A percentile compares a stretch with the other conserved stretches of the same genome.
Evolutionary conservation across 92 coral and sea anemone genomes (phyloP).

Genomic region (Paragorgia papillata): DNA sequence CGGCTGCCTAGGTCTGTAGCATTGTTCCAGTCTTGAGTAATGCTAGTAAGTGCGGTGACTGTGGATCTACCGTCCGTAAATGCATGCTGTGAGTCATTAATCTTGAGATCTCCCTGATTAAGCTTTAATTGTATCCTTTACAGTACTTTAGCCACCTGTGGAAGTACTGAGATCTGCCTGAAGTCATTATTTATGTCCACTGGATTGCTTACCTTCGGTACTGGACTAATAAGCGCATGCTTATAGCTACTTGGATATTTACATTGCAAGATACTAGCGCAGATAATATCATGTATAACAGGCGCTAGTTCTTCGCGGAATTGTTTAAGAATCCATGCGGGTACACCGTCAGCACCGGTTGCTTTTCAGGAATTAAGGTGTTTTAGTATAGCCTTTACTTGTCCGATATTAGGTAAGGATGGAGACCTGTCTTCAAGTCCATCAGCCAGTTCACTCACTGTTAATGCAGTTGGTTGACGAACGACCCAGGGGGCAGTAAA

Average conservation of each 20-base stretch:
- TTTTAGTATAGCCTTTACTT: constrained; percentile 45
- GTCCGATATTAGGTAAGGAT: constrained; percentile 36
- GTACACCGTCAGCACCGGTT: constrained; percentile 46
- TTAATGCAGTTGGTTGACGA: constrained; percentile 16
- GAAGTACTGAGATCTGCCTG: constrained; percentile 55
- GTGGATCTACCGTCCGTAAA: constrained; percentile 51
- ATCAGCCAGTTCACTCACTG: constrained; percentile 39
- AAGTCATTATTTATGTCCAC: constrained; percentile 13
- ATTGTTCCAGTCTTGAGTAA: constrained; percentile 39
- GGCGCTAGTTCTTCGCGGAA: constrained; percentile 53
- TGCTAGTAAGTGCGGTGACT: constrained; percentile 45
- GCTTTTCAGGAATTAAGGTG: constrained; percentile 38
- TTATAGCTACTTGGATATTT: constrained; percentile 50
- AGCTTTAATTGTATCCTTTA: constrained; percentile 51
- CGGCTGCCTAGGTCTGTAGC: constrained; percentile 25
- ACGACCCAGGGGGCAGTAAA: constrained; percentile 51
- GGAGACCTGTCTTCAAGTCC: constrained; percentile 34
- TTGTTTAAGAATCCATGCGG: constrained; percentile 44
- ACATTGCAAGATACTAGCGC: constrained; percentile 45
- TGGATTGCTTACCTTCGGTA: constrained; percentile 45
- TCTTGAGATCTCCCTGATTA: constrained; percentile 30
- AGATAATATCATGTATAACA: constrained; percentile 7
- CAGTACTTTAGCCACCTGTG: constrained; percentile 57
- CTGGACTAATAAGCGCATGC: constrained; percentile 59
- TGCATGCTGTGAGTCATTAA: constrained; percentile 46